phyloP scores from a whole-genome alignment of 1,140 invertebrate species.

The Mylabris phalerata region DNA sequence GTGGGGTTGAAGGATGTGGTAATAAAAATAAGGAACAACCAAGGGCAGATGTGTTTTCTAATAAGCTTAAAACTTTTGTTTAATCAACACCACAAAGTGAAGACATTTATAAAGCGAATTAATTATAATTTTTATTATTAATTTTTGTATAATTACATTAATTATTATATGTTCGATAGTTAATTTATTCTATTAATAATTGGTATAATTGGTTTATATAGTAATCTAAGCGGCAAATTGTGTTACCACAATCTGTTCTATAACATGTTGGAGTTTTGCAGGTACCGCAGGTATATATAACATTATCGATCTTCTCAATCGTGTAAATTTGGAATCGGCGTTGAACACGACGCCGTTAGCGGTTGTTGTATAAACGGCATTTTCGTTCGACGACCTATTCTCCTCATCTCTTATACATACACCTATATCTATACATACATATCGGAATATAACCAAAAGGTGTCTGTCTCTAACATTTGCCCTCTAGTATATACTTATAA shows the following conservation, averaged over 20 bases:
- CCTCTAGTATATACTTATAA: no score
- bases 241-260: slow-evolving; percentile 13
- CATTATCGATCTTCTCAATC: slow-evolving; percentile 15
- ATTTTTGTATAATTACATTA: background rate
- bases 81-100: slow-evolving; percentile 12
- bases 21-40: slow-evolving; percentile 13
- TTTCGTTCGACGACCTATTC: slow-evolving; percentile 13
- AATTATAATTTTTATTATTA: background rate
- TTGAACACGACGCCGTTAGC: slow-evolving; percentile 11
- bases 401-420: background rate
- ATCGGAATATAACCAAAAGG: no score
- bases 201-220: slow-evolving; percentile 15
- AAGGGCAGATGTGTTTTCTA: slow-evolving; percentile 5
- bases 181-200: slow-evolving; percentile 11
- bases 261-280: slow-evolving; percentile 14
- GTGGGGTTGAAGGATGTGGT: slow-evolving; percentile 12
- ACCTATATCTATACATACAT: no score
- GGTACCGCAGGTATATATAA: slow-evolving; percentile 10
- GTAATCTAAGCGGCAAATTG: slow-evolving; percentile 16
- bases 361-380: slow-evolving; percentile 5
- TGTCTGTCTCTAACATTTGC: no score
- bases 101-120: slow-evolving; percentile 8
- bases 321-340: slow-evolving; percentile 12
- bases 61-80: slow-evolving; percentile 4
- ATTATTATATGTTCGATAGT: slow-evolving; percentile 5